Base-by-base conservation (phyloP, 2,797 vertebrate species). In the Selene dorsalis region DNA sequence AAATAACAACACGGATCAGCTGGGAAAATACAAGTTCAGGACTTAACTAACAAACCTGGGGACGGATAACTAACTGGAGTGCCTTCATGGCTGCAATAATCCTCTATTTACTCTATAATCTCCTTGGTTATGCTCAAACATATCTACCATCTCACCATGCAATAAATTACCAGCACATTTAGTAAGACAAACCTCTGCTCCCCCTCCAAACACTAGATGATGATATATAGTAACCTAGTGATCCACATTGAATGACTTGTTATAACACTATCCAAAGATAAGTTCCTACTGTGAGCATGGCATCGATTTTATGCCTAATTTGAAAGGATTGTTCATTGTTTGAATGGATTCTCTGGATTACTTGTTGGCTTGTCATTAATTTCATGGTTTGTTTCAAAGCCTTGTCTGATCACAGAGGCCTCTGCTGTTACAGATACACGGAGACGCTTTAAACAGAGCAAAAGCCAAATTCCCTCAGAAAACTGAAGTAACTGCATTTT, bases 351-450 rank as follows among this genome's bases (percentile, higher is more conserved):
- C 64, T 74, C 60, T 82, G 85, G 79, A 83, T 89, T 81, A 82
- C 72, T 81, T 77, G 74, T 88, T 81, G 63, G 87, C 90, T 79
- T 81, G 76, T 86, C 83, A 90, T 93, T 79, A 75, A 86, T 90
- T 86, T 91, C 80, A 89, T 32, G 80, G 74, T 75, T 87, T 79
- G 79, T 87, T 86, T 80, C 58, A 69, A 82, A 73, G 76, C 70
- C 80, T 79, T 71, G 79, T 89, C 71, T 70, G 69, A 86, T 88
- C 79, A 75, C 6, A 48, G 0, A 75, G 39, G 62, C 78, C 75
- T 79, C 71, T 74, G 50, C 43, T 77, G 32, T 58, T 55, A 66
- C 77, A 75, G 70, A 65, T 80, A 75, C 66, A 26, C 2, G 12
- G 32, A 30, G 67, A 80, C 30, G 61, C 66, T 83, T 80, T 64